Conservation (phyloP, 2,113 vertebrate genomes). For the Girardinichthys multiradiatus region DNA sequence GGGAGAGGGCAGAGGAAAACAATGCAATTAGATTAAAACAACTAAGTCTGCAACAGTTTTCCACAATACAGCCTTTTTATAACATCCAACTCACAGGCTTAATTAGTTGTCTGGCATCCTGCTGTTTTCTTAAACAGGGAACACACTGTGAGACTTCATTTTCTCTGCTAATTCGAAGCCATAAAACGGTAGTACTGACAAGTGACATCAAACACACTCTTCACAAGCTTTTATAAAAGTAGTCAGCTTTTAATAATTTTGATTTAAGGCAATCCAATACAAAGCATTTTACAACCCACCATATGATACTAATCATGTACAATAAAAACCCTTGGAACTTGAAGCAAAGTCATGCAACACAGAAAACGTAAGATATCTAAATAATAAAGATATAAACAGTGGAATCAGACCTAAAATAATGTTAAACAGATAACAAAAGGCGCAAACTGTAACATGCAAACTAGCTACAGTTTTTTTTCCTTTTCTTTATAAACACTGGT, state of each 20-base stretch:
- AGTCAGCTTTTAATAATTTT: constrained; percentile 79
- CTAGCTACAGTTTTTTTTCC: constrained; percentile 59
- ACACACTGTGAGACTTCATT: background rate
- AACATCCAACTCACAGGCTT: background rate
- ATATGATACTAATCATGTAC: constrained; percentile 83
- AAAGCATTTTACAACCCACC: constrained; percentile 85
- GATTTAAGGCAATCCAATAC: constrained; percentile 86
- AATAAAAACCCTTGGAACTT: constrained; percentile 73
- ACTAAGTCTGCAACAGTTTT: background rate
- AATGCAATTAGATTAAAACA: background rate
- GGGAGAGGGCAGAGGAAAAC: background rate
- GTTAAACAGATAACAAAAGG: constrained; percentile 32
- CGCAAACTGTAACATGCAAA: constrained; percentile 77
- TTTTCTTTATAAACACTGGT: constrained; percentile 39
- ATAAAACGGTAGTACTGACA: background rate
- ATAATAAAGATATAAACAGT: constrained; percentile 46
- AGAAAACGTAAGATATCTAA: constrained; percentile 57
- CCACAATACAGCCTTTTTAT: background rate
- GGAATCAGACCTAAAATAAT: constrained; percentile 21
- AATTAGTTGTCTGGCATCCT: background rate
- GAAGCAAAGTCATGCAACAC: constrained; percentile 71
- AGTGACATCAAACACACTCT: constrained; percentile 5
- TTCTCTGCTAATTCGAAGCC: background rate
- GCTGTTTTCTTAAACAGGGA: background rate
- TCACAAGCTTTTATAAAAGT: constrained; percentile 73